Evolutionary conservation across 2,797 vertebrate species (phyloP).

Genomic region (Enteromius treurensis): DNA sequence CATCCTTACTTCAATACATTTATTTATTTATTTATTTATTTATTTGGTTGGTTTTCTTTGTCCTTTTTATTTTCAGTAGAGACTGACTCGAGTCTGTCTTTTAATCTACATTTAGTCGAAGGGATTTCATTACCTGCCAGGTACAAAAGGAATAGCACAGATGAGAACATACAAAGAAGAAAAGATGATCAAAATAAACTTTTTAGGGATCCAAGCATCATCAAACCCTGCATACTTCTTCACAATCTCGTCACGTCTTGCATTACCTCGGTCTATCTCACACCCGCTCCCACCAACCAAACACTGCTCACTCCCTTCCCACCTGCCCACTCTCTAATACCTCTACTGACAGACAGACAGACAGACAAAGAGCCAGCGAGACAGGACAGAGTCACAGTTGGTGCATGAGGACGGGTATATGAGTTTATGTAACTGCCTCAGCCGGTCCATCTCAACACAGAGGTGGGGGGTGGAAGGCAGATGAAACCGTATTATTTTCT

Average conservation of each 20-base stretch:
- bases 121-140: neutral
- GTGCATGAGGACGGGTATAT: slow-evolving; percentile 31
- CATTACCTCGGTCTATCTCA: neutral
- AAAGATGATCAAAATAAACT: neutral
- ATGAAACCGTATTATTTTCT: slow-evolving; percentile 42
- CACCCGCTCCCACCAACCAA: neutral
- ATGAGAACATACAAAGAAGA: neutral
- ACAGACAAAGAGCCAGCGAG: neutral
- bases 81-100: neutral
- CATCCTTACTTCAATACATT: neutral
- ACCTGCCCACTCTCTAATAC: slow-evolving; percentile 35
- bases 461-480: slow-evolving; percentile 17
- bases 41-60: too few species aligned
- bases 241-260: neutral
- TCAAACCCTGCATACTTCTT: neutral
- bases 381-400: slow-evolving; percentile 9
- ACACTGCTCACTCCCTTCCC: neutral
- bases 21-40: too few species aligned
- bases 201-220: neutral
- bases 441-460: neutral
- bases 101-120: neutral
- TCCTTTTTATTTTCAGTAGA: neutral
- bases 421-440: slow-evolving; percentile 37
- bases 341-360: slow-evolving; percentile 4
- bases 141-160: neutral